Percentiles rank a stretch among this genome's conserved stretches.
Evolutionary conservation across 2,797 vertebrate genomes (phyloP).

Genomic region (Myoxocephalus aenaeus): DNA sequence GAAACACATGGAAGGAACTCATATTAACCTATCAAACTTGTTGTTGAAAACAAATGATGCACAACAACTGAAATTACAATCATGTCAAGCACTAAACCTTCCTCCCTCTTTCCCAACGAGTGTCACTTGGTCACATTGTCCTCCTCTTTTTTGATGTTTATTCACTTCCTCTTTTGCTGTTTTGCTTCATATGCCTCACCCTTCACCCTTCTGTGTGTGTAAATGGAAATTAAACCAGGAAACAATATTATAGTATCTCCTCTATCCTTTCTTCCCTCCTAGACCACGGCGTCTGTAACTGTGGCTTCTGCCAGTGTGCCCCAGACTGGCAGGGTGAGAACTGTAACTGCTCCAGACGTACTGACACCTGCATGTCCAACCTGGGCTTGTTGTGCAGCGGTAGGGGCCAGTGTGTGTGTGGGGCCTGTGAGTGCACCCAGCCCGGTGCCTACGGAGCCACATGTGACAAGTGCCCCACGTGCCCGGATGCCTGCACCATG

Average conservation of each 20-base stretch:
- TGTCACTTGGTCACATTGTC: constrained; percentile 9
- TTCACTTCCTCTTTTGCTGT: neutral
- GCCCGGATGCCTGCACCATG: constrained; percentile 95
- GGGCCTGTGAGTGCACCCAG: constrained; percentile 94
- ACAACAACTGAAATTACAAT: constrained; percentile 7
- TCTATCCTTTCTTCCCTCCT: constrained; percentile 13
- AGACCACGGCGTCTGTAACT: constrained; percentile 95
- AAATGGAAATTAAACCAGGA: neutral
- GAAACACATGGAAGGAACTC: neutral
- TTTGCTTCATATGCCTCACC: neutral
- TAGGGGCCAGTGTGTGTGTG: constrained; percentile 91
- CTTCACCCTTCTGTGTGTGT: neutral
- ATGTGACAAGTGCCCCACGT: constrained; percentile 98
- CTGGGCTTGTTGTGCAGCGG: constrained; percentile 94
- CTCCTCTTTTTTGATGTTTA: constrained; percentile 7
- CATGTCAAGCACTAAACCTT: neutral
- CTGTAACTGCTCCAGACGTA: constrained; percentile 97
- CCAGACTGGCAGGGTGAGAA: constrained; percentile 95
- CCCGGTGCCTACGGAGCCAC: constrained; percentile 94
- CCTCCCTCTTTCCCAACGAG: constrained; percentile 2
- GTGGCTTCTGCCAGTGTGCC: constrained; percentile 94
- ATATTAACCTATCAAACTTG: neutral
- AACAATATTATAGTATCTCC: neutral
- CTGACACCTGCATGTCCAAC: constrained; percentile 94
- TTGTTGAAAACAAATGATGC: constrained; percentile 7